Evolutionary conservation across 2,797 vertebrate species (phyloP).

Genomic region (Mustela erminea): DNA sequence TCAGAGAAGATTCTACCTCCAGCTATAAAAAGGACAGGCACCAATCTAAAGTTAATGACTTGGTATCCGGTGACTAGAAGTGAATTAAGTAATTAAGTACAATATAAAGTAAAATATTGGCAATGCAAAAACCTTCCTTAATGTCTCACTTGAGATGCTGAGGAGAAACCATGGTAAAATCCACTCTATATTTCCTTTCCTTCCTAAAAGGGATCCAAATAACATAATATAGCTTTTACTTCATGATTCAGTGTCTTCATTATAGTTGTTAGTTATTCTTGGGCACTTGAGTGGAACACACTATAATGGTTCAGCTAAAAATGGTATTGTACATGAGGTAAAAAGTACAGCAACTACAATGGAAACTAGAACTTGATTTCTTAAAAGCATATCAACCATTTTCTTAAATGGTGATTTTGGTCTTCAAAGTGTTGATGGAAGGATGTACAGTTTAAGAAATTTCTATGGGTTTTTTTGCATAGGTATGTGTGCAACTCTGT

Average conservation of each 20-base stretch:
- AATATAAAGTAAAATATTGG: slow-evolving; percentile 68
- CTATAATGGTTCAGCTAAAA: not conserved
- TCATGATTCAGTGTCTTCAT: slow-evolving; percentile 20
- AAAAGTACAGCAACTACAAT: not conserved
- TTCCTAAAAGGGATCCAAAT: not conserved
- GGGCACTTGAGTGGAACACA: not conserved
- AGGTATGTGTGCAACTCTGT: not conserved
- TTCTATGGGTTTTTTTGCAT: not conserved
- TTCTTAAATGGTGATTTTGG: not conserved
- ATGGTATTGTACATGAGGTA: not conserved
- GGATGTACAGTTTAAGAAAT: fast-evolving
- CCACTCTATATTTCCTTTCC: slow-evolving; percentile 7
- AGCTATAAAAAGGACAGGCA: slow-evolving; percentile 4
- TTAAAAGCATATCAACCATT: not conserved
- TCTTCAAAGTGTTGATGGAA: not conserved
- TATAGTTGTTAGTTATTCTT: not conserved
- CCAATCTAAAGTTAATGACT: slow-evolving; percentile 52
- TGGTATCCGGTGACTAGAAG: slow-evolving; percentile 28
- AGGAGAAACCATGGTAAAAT: slow-evolving; percentile 29
- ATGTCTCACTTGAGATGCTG: not conserved
- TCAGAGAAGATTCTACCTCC: not conserved
- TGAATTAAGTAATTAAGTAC: slow-evolving; percentile 71
- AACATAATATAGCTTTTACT: slow-evolving; percentile 52
- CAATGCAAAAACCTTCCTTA: slow-evolving; percentile 57
- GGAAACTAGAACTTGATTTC: not conserved